These are phyloP conservation scores for Hyperopisus bebe DNA, from an alignment of 2,113 vertebrate genomes.

Conservation along the genomic window DNA sequence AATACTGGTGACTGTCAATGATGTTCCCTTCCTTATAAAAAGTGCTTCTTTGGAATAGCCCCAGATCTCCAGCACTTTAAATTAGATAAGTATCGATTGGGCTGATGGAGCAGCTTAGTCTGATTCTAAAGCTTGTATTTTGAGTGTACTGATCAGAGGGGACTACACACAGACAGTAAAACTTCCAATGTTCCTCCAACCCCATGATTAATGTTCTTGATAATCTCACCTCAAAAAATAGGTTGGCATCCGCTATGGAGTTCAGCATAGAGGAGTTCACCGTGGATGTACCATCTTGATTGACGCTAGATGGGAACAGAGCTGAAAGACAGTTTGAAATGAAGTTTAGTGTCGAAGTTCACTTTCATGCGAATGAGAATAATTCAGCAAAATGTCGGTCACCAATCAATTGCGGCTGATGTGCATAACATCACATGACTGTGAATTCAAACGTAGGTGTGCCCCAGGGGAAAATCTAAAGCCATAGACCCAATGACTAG, in stretches of 20 bases:
- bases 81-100: not conserved
- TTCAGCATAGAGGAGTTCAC: slow-evolving; percentile 76
- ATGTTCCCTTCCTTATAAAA: not conserved
- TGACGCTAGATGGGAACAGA: slow-evolving; percentile 76
- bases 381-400: not conserved
- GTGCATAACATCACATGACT: not conserved
- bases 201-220: not conserved
- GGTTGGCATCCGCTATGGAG: slow-evolving; percentile 71
- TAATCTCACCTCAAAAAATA: slow-evolving; percentile 78
- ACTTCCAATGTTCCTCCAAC: not conserved
- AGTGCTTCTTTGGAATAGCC: not conserved
- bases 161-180: not conserved
- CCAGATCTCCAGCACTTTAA: not conserved
- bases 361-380: not conserved
- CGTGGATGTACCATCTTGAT: slow-evolving; percentile 58
- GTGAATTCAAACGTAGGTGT: not conserved
- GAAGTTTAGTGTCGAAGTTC: not conserved
- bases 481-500: not conserved
- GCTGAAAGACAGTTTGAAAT: slow-evolving; percentile 23
- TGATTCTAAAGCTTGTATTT: slow-evolving; percentile 1
- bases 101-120: not conserved
- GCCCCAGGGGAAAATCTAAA: not conserved
- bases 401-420: not conserved
- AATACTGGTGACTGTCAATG: not conserved
- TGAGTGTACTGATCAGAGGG: not conserved